These are phyloP conservation scores for Heliconius hortense DNA, from an alignment of 2,888 invertebrate genomes.

Conservation along the genomic window DNA sequence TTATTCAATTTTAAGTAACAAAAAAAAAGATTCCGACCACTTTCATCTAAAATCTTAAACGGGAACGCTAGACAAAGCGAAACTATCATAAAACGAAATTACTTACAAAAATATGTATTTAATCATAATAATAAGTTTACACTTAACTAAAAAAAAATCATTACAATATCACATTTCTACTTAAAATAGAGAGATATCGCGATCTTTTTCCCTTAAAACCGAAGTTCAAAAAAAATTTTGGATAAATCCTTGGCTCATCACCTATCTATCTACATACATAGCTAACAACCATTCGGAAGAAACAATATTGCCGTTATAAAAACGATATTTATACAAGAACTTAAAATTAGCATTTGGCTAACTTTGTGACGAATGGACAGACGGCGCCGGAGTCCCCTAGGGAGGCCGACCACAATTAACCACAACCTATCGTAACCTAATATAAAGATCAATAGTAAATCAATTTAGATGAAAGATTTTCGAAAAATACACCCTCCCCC, in stretches of 20 bases:
- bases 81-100: conserved; percentile 75
- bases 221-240: conserved; percentile 57
- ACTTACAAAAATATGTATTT: conserved; percentile 80
- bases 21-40: conserved; percentile 77
- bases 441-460: conserved; percentile 57
- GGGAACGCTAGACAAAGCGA: conserved; percentile 76
- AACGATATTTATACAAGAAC: conserved; percentile 70
- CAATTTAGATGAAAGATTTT: conserved; percentile 65
- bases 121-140: conserved; percentile 76
- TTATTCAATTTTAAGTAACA: conserved; percentile 82
- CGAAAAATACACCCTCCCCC: conserved; percentile 66
- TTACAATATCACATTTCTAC: conserved; percentile 83
- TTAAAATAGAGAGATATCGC: conserved; percentile 82
- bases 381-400: conserved; percentile 46
- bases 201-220: conserved; percentile 62
- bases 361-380: conserved; percentile 64
- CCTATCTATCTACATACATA: conserved; percentile 47
- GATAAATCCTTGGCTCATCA: conserved; percentile 54
- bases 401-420: conserved; percentile 62
- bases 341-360: conserved; percentile 74
- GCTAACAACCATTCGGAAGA: conserved; percentile 76
- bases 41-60: conserved; percentile 76
- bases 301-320: conserved; percentile 70
- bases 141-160: conserved; percentile 75
- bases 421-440: conserved; percentile 72